These are phyloP conservation scores for Anaspis maculata DNA, from an alignment of 2,888 invertebrate genomes.

Conservation along the genomic window DNA sequence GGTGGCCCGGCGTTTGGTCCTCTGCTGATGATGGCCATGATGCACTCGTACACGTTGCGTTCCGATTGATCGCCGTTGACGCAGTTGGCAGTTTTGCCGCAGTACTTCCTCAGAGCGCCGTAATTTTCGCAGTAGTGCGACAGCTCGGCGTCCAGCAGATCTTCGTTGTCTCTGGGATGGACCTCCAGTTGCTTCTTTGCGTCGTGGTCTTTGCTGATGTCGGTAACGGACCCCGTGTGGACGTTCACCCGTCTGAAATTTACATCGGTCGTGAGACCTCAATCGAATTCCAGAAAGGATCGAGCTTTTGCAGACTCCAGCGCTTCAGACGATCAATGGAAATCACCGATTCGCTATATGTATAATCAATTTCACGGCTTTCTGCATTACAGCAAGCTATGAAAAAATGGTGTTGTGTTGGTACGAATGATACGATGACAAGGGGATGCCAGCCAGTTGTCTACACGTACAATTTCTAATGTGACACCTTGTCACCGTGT, in stretches of 20 bases:
- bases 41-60: constrained; percentile 27
- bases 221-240: constrained; percentile 29
- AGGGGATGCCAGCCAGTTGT: too few relatives aligned
- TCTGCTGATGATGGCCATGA: constrained; percentile 25
- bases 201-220: constrained; percentile 20
- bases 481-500: too few relatives aligned
- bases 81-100: constrained; percentile 32
- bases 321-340: too few relatives aligned
- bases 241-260: constrained; percentile 30
- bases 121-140: constrained; percentile 38
- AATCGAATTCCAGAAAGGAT: too few relatives aligned
- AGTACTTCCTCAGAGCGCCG: constrained; percentile 36
- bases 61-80: constrained; percentile 36
- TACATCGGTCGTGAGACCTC: too few relatives aligned
- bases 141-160: constrained; percentile 35
- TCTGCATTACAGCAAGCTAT: too few relatives aligned
- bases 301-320: too few relatives aligned
- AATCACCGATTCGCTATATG: too few relatives aligned
- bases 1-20: constrained; percentile 22
- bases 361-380: too few relatives aligned
- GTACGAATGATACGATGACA: too few relatives aligned
- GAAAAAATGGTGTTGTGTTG: too few relatives aligned
- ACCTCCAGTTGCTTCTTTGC: constrained; percentile 23
- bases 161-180: constrained; percentile 34
- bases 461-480: too few relatives aligned